Percentiles rank a stretch among this genome's conserved stretches.
Evolutionary conservation across 1,140 invertebrate species (phyloP).

Genomic region (Ceratina japonica): DNA sequence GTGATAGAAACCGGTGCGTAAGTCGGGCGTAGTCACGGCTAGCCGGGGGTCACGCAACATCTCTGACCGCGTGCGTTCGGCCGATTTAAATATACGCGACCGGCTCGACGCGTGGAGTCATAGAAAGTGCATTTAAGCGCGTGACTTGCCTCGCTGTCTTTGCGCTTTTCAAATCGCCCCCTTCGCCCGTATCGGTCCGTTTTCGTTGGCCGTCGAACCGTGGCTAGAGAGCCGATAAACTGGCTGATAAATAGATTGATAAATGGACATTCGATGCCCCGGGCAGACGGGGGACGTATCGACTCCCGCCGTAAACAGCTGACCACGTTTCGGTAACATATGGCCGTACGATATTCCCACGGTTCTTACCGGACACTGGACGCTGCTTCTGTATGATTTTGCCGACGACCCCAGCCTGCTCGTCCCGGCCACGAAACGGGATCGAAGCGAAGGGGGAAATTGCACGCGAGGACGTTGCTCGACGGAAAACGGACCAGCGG

Average conservation of each 20-base stretch:
- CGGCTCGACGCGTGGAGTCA: conserved; percentile 54
- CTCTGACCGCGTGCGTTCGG: conserved; percentile 38
- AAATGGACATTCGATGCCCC: conserved; percentile 55
- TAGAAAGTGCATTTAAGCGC: conserved; percentile 47
- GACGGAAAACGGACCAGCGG: conserved; percentile 20
- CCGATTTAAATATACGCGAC: conserved; percentile 14
- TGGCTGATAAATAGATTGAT: conserved; percentile 47
- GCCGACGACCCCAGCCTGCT: conserved; percentile 14
- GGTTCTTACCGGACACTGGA: conserved; percentile 35
- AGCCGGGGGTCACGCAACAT: conserved; percentile 54
- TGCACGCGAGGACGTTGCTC: conserved; percentile 11
- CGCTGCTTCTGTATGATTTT: conserved; percentile 48
- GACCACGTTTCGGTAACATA: conserved; percentile 62
- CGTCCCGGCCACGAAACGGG: conserved; percentile 31
- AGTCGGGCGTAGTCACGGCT: conserved; percentile 1
- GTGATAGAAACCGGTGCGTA: conserved; percentile 52
- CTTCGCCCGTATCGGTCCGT: neutral
- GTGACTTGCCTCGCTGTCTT: neutral
- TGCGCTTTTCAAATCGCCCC: conserved; percentile 35
- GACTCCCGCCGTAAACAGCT: conserved; percentile 57
- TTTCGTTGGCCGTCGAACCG: conserved; percentile 9
- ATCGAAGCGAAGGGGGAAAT: conserved; percentile 26
- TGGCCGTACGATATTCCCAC: conserved; percentile 59
- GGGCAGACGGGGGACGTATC: conserved; percentile 5
- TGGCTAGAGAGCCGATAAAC: conserved; percentile 28